These are phyloP conservation scores for Oreochromis spilurus DNA, from an alignment of 2,113 vertebrate genomes.

Conservation along the genomic window DNA sequence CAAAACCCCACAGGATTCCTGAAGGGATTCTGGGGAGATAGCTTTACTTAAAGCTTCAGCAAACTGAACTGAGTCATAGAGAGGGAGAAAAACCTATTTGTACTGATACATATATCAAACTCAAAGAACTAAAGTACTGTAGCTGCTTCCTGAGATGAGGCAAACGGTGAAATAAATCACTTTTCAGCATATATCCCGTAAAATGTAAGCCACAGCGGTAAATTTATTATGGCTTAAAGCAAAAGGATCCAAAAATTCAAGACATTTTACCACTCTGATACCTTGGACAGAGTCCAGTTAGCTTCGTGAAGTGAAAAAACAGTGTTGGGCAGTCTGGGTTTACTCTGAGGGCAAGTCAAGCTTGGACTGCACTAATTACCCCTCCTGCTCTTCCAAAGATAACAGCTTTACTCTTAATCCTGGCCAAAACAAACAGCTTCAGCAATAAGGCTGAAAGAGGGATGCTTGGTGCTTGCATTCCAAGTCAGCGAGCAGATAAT, in stretches of 20 bases:
- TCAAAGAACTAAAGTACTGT: not conserved
- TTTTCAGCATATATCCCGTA: not conserved
- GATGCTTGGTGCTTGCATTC: constrained; percentile 18
- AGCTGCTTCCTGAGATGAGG: not conserved
- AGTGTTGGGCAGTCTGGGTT: not conserved
- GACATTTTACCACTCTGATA: not conserved
- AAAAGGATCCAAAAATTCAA: not conserved
- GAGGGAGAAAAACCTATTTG: not conserved
- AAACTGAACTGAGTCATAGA: not conserved
- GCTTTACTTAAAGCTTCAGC: constrained; percentile 19
- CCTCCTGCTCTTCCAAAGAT: constrained; percentile 40
- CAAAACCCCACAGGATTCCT: constrained; percentile 38
- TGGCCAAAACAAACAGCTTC: constrained; percentile 37
- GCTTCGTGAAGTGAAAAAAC: constrained; percentile 10
- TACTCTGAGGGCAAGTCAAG: constrained; percentile 18
- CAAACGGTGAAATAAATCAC: not conserved
- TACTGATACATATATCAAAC: not conserved
- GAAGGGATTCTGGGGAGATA: constrained; percentile 31
- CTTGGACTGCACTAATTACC: constrained; percentile 39
- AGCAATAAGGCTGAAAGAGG: not conserved
- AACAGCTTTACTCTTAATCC: constrained; percentile 47
- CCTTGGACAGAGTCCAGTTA: not conserved
- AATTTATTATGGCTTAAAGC: not conserved
- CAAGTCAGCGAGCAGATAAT: not conserved
- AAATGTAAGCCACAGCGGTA: not conserved